phyloP scores from a whole-genome alignment of 2,888 invertebrate genomes.

The Malacosoma neustria region DNA sequence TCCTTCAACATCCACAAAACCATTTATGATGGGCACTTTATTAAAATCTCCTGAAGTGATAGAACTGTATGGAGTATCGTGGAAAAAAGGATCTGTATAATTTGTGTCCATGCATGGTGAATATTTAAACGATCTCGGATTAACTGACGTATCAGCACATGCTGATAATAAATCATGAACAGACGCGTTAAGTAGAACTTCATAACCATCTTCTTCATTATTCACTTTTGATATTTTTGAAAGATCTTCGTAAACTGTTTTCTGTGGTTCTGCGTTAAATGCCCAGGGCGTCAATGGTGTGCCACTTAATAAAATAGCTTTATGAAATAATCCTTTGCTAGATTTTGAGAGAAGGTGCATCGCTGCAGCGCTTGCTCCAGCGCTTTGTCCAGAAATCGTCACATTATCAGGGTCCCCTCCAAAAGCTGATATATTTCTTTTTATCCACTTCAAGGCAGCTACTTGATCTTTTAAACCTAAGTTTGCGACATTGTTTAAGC shows the following conservation, averaged over 20 bases:
- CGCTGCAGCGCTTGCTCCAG: constrained; percentile 48
- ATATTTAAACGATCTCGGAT: constrained; percentile 52
- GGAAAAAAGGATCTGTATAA: constrained; percentile 44
- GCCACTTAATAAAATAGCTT: constrained; percentile 54
- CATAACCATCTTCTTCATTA: constrained; percentile 29
- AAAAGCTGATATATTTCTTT: constrained; percentile 47
- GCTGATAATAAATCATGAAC: constrained; percentile 31
- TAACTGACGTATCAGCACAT: constrained; percentile 37
- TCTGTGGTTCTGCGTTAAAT: constrained; percentile 39
- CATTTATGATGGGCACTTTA: constrained; percentile 51
- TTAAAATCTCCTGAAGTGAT: constrained; percentile 45
- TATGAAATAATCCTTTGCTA: constrained; percentile 53
- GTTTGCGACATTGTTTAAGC: constrained; percentile 48
- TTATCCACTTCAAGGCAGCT: constrained; percentile 58
- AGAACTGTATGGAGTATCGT: constrained; percentile 44
- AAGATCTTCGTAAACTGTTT: constrained; percentile 39
- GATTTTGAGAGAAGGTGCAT: constrained; percentile 48
- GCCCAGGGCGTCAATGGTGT: constrained; percentile 51
- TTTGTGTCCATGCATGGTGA: constrained; percentile 49
- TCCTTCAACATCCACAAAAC: constrained; percentile 46
- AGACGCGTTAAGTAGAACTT: constrained; percentile 32
- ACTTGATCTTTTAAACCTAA: constrained; percentile 58
- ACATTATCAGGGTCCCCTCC: constrained; percentile 64
- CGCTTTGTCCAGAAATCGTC: constrained; percentile 57
- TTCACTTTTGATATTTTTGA: constrained; percentile 30